Conservation (phyloP, 2,888 invertebrate genomes). For the Netelia fuscicornis region DNA sequence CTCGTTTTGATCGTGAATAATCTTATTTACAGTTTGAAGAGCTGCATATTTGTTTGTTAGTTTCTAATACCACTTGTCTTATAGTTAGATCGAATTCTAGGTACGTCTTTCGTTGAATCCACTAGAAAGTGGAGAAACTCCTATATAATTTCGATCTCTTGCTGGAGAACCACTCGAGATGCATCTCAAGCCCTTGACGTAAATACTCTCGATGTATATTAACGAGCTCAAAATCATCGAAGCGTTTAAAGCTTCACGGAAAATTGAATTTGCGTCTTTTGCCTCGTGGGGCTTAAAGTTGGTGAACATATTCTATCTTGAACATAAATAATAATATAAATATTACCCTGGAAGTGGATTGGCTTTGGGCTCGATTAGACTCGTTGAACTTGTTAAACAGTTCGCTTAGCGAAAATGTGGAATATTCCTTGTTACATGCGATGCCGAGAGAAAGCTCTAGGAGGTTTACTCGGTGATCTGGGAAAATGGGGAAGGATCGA, state of each 20-base stretch:
- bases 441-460: not conserved
- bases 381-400: not conserved
- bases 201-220: constrained; percentile 36
- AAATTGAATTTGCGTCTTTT: constrained; percentile 31
- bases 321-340: too few species aligned
- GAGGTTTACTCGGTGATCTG: not conserved
- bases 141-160: not conserved
- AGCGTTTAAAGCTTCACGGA: not conserved
- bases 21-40: too few species aligned
- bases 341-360: not conserved
- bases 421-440: not conserved
- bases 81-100: too few species aligned
- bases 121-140: not conserved
- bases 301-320: too few species aligned
- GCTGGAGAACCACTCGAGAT: not conserved
- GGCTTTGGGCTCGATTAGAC: not conserved
- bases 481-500: constrained; percentile 1
- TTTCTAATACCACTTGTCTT: too few species aligned
- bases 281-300: not conserved
- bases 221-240: constrained; percentile 33
- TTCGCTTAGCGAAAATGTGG: not conserved
- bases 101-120: too few species aligned
- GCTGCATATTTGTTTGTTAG: too few species aligned
- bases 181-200: not conserved
- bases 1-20: too few species aligned